phyloP scores from a whole-genome alignment of 2,888 invertebrate species.

The Hetaerina titia region DNA sequence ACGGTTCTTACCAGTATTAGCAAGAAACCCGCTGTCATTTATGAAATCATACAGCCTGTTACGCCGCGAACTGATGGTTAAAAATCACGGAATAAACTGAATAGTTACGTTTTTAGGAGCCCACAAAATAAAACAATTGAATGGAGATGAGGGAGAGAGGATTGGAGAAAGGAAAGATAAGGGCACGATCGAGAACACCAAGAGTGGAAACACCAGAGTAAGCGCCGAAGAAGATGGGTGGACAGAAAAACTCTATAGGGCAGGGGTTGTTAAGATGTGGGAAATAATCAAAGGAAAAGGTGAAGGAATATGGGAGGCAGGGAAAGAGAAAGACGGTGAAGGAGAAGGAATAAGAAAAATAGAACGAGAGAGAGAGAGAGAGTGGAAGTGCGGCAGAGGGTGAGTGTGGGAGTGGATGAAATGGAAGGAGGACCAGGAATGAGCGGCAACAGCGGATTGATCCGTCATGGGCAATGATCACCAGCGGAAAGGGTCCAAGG shows the following conservation, averaged over 20 bases:
- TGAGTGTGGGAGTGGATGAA: not conserved
- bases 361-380: not conserved
- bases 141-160: not conserved
- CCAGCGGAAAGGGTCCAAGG: conserved; percentile 63
- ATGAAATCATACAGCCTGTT: too few relatives aligned
- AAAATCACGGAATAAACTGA: too few relatives aligned
- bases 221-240: not conserved
- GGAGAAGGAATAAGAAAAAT: not conserved
- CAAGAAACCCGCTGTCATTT: too few relatives aligned
- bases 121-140: not conserved
- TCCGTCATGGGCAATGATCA: conserved; percentile 66
- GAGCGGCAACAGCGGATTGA: conserved; percentile 64
- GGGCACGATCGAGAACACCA: not conserved
- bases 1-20: too few relatives aligned
- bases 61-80: too few relatives aligned
- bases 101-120: too few relatives aligned
- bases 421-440: not conserved
- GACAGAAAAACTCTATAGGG: not conserved
- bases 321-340: not conserved
- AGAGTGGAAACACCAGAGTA: not conserved
- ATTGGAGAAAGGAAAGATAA: not conserved
- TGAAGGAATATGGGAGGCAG: not conserved
- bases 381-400: not conserved
- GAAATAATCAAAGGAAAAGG: not conserved
- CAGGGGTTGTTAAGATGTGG: not conserved